Evolutionary conservation across 2,113 vertebrate genomes (phyloP).

Genomic region (Ctenomys sociabilis): DNA sequence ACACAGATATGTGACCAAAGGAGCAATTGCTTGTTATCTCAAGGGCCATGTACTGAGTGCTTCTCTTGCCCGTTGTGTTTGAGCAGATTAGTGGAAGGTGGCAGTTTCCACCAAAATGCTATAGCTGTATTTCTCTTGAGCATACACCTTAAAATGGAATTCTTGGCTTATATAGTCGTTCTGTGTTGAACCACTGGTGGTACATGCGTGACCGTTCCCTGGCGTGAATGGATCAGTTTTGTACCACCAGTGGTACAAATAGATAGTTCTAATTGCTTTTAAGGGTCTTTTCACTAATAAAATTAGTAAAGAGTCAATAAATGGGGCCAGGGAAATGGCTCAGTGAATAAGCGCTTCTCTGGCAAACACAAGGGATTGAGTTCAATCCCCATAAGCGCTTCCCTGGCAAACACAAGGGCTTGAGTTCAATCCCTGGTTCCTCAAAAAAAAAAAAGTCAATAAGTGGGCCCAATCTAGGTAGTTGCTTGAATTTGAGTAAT

Average conservation of each 20-base stretch:
- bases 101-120: not conserved
- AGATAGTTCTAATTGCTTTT: not conserved
- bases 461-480: not conserved
- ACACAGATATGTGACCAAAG: not conserved
- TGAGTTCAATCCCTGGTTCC: no score
- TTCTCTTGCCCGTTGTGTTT: not conserved
- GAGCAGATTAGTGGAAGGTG: not conserved
- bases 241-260: not conserved
- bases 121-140: not conserved
- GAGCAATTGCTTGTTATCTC: not conserved
- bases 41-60: not conserved
- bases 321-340: no score
- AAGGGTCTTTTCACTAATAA: no score
- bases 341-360: no score
- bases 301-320: not conserved
- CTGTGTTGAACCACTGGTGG: not conserved
- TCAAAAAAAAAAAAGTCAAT: not conserved
- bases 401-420: no score
- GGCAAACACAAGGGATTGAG: no score
- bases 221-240: not conserved
- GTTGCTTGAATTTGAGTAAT: not conserved
- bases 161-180: not conserved
- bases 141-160: not conserved
- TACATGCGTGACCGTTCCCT: not conserved
- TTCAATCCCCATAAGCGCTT: no score